Evolutionary conservation across 2,888 invertebrate genomes (phyloP).

Genomic region (Leptinotarsa juncta): DNA sequence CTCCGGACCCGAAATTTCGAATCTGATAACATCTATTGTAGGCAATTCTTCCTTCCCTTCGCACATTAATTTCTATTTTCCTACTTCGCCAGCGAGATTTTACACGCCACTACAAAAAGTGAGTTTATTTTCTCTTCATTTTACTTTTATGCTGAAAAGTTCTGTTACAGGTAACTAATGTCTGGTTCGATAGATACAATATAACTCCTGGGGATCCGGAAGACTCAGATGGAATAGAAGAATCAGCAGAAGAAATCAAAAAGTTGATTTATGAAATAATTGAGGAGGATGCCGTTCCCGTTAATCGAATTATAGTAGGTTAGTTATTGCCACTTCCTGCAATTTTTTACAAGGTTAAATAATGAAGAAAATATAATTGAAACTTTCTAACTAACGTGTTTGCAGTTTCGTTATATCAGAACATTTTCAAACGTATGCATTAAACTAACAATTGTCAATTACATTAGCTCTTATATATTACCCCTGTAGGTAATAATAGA

Average conservation of each 20-base stretch:
- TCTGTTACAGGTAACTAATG: conserved; percentile 68
- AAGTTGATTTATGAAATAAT: conserved; percentile 76
- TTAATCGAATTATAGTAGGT: conserved; percentile 79
- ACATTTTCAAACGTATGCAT: too few species aligned
- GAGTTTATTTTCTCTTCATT: conserved; percentile 44
- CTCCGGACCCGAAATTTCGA: conserved; percentile 70
- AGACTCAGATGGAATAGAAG: conserved; percentile 70
- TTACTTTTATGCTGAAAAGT: background rate
- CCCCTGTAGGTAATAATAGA: too few species aligned
- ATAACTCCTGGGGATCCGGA: conserved; percentile 74
- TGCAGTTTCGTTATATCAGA: too few species aligned
- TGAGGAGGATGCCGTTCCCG: conserved; percentile 72
- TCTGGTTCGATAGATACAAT: conserved; percentile 83
- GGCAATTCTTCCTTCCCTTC: conserved; percentile 74
- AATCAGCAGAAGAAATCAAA: conserved; percentile 69
- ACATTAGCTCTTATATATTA: too few species aligned
- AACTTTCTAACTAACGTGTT: too few species aligned
- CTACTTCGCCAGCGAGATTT: conserved; percentile 80
- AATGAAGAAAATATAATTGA: too few species aligned
- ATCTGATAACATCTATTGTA: conserved; percentile 72
- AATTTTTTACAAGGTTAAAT: too few species aligned
- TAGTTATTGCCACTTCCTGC: conserved; percentile 42
- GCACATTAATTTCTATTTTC: conserved; percentile 81
- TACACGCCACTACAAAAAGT: conserved; percentile 70
- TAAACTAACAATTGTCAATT: too few species aligned